phyloP scores from a whole-genome alignment of 1,140 invertebrate genomes.

The Bombus confusus region DNA sequence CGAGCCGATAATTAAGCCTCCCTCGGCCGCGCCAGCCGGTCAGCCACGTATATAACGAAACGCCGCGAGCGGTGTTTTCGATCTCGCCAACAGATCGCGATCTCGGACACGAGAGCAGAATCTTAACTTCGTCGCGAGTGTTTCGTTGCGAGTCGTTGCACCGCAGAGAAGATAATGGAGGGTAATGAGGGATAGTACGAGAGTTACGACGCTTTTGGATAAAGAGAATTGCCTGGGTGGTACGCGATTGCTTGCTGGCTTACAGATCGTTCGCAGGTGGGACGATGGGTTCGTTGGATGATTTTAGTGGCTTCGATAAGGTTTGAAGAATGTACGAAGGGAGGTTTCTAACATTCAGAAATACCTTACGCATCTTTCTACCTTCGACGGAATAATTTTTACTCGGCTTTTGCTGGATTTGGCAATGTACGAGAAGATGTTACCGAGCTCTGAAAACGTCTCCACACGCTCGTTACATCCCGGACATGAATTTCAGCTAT shows the following conservation, averaged over 20 bases:
- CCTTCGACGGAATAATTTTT: too few species aligned
- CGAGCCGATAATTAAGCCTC: conserved; percentile 73
- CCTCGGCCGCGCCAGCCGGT: conserved; percentile 20
- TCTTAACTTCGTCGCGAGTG: conserved; percentile 19
- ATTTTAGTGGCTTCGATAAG: neutral
- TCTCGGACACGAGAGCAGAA: neutral
- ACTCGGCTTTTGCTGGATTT: too few species aligned
- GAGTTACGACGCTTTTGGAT: neutral
- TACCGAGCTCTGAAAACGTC: too few species aligned
- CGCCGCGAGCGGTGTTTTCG: conserved; percentile 42
- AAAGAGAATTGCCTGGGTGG: neutral
- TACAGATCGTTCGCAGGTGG: neutral
- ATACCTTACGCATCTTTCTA: too few species aligned
- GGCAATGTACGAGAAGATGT: too few species aligned
- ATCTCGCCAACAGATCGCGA: conserved; percentile 35
- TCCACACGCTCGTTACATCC: too few species aligned
- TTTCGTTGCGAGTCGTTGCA: neutral
- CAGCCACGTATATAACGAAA: conserved; percentile 37
- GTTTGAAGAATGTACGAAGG: neutral
- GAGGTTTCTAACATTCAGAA: too few species aligned
- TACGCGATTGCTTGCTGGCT: neutral
- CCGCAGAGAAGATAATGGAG: conserved; percentile 5
- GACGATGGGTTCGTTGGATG: neutral
- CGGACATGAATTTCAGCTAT: too few species aligned
- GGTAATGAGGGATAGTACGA: conserved; percentile 1